Percentiles rank a stretch among this genome's conserved stretches.
phyloP scores from a whole-genome alignment of 2,797 vertebrate genomes.

The Nannoperca australis region DNA sequence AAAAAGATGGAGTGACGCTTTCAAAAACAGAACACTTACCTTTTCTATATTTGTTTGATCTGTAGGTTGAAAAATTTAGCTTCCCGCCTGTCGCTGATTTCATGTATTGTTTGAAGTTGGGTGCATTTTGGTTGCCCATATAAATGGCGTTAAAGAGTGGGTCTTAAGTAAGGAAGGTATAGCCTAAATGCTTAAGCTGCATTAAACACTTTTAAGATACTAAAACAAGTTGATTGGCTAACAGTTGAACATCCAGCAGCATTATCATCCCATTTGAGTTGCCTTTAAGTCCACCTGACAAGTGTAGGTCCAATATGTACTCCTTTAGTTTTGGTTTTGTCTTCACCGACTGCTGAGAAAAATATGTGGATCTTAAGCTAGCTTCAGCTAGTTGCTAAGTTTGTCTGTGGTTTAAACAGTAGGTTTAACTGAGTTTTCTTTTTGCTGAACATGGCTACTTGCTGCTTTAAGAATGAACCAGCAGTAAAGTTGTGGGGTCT shows the following conservation, averaged over 20 bases:
- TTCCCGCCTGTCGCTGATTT: conserved; percentile 1
- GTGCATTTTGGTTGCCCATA: conserved; percentile 6
- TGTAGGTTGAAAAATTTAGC: neutral
- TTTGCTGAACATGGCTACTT: neutral
- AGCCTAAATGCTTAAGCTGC: neutral
- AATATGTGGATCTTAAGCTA: neutral
- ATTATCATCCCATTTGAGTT: neutral
- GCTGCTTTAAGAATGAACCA: neutral
- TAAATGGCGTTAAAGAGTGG: neutral
- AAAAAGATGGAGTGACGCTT: conserved; percentile 10
- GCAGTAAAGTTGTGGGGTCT: neutral
- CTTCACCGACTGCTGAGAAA: neutral
- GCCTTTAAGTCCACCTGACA: neutral
- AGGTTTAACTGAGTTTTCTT: neutral
- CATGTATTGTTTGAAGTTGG: neutral
- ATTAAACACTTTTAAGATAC: neutral
- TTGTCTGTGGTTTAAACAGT: neutral
- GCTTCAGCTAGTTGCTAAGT: neutral
- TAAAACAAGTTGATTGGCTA: neutral
- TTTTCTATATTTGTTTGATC: conserved; percentile 15
- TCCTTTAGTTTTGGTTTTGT: neutral
- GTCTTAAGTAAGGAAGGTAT: neutral
- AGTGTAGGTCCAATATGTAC: neutral
- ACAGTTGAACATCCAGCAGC: neutral
- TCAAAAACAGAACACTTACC: conserved; percentile 11